These are phyloP conservation scores for Sarcophaga bullata DNA, from an alignment of 1,140 invertebrate species.

Conservation along the genomic window DNA sequence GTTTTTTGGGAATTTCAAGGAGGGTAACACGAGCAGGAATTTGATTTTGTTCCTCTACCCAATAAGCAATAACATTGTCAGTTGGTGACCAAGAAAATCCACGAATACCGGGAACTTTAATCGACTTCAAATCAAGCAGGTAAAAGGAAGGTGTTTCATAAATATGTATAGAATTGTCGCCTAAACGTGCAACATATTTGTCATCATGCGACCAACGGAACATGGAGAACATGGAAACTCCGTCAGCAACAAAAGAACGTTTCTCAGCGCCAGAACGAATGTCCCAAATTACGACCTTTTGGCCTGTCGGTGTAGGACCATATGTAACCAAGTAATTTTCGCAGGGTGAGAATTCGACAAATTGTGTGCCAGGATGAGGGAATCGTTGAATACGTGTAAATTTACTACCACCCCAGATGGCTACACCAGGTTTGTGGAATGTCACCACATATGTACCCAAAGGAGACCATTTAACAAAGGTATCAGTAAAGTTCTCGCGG, in stretches of 20 bases:
- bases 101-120: conserved; percentile 90
- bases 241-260: conserved; percentile 87
- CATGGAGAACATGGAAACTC: conserved; percentile 85
- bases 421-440: conserved; percentile 94
- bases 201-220: conserved; percentile 98
- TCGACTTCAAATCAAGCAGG: conserved; percentile 92
- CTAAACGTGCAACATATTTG: conserved; percentile 93
- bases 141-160: conserved; percentile 97
- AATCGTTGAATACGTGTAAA: conserved; percentile 94
- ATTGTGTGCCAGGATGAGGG: conserved; percentile 89
- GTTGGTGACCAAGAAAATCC: conserved; percentile 99
- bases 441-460: conserved; percentile 96
- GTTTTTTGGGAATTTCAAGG: conserved; percentile 86
- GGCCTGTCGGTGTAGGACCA: conserved; percentile 76
- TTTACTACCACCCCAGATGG: conserved; percentile 95
- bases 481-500: conserved; percentile 77
- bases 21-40: conserved; percentile 88
- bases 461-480: conserved; percentile 96
- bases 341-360: conserved; percentile 97
- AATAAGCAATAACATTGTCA: conserved; percentile 96
- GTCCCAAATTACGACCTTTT: conserved; percentile 92
- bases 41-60: conserved; percentile 97
- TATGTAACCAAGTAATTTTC: conserved; percentile 97
- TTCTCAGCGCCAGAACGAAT: conserved; percentile 93
- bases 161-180: conserved; percentile 85